A percentile compares a stretch with the other conserved stretches of the same genome.
phyloP scores from a whole-genome alignment of 2,888 invertebrate genomes.

The Pseudococcus longispinus region DNA sequence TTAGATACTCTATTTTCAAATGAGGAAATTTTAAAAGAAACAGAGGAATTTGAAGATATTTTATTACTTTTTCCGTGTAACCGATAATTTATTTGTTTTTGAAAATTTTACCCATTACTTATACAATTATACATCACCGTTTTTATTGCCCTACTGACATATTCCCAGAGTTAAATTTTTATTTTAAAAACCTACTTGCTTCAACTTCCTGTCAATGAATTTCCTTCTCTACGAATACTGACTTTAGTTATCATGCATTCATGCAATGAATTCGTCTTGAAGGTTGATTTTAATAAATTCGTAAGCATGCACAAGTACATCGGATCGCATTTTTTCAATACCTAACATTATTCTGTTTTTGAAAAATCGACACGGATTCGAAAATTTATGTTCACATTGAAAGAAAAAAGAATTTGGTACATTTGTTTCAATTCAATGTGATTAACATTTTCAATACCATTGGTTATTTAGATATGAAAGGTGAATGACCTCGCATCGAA shows the following conservation, averaged over 20 bases:
- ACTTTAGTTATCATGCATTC: neutral
- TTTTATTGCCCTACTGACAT: neutral
- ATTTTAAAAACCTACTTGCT: neutral
- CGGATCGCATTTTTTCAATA: neutral
- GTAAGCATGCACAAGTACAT: neutral
- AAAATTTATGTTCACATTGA: too few relatives aligned
- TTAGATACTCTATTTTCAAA: too few relatives aligned
- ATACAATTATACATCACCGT: neutral
- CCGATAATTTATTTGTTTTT: neutral
- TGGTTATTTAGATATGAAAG: too few relatives aligned
- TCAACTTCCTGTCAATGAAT: conserved; percentile 4
- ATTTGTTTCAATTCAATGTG: too few relatives aligned
- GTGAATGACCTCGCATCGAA: too few relatives aligned
- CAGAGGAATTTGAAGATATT: too few relatives aligned
- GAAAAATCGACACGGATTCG: neutral
- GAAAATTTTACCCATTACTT: neutral
- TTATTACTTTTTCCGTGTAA: neutral
- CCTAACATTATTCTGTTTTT: neutral
- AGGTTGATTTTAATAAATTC: conserved; percentile 18
- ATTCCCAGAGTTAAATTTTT: neutral
- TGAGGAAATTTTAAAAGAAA: too few relatives aligned
- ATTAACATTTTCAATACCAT: too few relatives aligned
- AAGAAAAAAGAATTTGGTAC: too few relatives aligned
- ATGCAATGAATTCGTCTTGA: conserved; percentile 34
- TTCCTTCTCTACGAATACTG: neutral